A percentile compares a stretch with the other conserved stretches of the same genome.
phyloP scores from a whole-genome alignment of 2,113 vertebrate species.

The Phaethon lepturus region DNA sequence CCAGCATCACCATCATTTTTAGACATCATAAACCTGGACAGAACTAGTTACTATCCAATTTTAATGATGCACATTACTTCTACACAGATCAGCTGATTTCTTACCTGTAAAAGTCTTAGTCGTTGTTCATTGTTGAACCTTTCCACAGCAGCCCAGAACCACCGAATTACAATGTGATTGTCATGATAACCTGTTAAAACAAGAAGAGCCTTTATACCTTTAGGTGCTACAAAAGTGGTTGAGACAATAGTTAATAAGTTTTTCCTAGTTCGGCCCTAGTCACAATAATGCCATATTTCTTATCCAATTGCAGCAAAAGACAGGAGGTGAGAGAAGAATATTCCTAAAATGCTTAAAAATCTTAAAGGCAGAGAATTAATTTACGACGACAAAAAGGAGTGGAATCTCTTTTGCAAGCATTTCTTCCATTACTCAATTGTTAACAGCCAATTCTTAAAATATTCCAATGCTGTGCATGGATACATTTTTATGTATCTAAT shows the following conservation, averaged over 20 bases:
- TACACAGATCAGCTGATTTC: background rate
- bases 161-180: slow-evolving; percentile 98
- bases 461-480: background rate
- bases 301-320: background rate
- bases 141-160: slow-evolving; percentile 99
- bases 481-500: background rate
- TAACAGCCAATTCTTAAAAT: background rate
- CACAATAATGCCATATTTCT: background rate
- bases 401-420: background rate
- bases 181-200: slow-evolving; percentile 92
- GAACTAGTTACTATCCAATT: background rate
- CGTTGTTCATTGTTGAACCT: slow-evolving; percentile 99
- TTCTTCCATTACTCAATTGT: background rate
- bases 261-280: background rate
- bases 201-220: background rate
- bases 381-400: background rate
- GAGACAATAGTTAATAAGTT: background rate
- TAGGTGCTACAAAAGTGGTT: background rate
- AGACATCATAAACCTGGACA: background rate
- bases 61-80: background rate
- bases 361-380: background rate
- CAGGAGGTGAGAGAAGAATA: background rate
- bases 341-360: background rate
- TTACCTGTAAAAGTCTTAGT: slow-evolving; percentile 94
- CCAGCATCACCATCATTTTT: background rate